phyloP scores from a whole-genome alignment of 1,140 invertebrate species.

The Drosophila aff. region DNA sequence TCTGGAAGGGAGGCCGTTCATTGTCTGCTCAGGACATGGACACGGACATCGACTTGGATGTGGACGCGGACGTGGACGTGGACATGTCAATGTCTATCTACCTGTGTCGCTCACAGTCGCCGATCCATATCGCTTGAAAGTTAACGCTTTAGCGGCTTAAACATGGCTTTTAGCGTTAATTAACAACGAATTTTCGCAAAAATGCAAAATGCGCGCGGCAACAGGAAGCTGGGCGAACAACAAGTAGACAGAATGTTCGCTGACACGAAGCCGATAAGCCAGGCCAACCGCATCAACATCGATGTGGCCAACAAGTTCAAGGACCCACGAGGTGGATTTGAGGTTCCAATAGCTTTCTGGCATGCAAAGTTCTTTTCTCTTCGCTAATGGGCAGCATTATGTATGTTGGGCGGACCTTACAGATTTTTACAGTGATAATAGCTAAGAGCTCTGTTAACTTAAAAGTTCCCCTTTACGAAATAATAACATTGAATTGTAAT shows the following conservation, averaged over 20 bases:
- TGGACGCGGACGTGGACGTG: conserved; percentile 61
- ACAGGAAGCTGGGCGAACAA: conserved; percentile 53
- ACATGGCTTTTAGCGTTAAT: conserved; percentile 84
- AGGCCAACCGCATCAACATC: conserved; percentile 30
- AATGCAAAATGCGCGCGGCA: conserved; percentile 66
- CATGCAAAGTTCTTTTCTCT: conserved; percentile 6
- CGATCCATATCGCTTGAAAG: conserved; percentile 79
- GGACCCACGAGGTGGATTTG: conserved; percentile 37
- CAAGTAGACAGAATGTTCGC: conserved; percentile 74
- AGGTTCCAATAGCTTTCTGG: conserved; percentile 11
- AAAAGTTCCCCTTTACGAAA: neutral
- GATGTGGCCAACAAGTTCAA: conserved; percentile 49
- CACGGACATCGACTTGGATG: conserved; percentile 53
- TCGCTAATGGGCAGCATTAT: conserved; percentile 16
- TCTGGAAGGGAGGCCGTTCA: conserved; percentile 20
- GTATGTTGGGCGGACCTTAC: neutral
- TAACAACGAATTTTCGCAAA: conserved; percentile 79
- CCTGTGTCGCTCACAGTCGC: conserved; percentile 27
- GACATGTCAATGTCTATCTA: conserved; percentile 75
- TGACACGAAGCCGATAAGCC: conserved; percentile 67
- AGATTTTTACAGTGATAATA: too few species aligned
- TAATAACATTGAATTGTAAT: neutral
- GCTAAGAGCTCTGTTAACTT: too few species aligned
- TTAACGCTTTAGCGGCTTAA: conserved; percentile 82
- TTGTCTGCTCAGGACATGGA: conserved; percentile 63